A percentile compares a stretch with the other conserved stretches of the same genome.
These are phyloP conservation scores for Cacatua alba DNA, from an alignment of 2,113 vertebrate genomes.

Conservation along the genomic window DNA sequence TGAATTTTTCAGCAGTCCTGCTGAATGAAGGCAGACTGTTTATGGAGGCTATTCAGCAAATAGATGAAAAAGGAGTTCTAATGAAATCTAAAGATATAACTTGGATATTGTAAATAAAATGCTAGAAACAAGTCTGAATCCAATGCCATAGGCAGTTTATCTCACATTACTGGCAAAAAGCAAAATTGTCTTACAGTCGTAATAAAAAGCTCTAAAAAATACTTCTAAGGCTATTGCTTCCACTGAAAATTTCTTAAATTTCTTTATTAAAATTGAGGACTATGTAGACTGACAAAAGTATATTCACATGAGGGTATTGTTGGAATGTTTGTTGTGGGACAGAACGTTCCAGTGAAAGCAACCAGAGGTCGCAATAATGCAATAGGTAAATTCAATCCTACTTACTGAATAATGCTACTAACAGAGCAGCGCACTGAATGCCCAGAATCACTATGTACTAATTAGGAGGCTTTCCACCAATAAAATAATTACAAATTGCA, in stretches of 20 bases:
- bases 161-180: not conserved
- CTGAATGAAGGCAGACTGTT: not conserved
- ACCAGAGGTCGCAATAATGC: not conserved
- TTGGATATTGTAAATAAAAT: not conserved
- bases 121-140: not conserved
- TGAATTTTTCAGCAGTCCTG: not conserved
- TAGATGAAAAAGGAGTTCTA: not conserved
- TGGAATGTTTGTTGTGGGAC: not conserved
- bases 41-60: not conserved
- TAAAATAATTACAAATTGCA: conserved; percentile 5
- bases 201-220: not conserved
- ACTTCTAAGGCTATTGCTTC: not conserved
- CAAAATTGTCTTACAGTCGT: not conserved
- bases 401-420: not conserved
- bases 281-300: not conserved
- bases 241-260: not conserved
- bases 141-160: not conserved
- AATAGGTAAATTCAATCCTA: not conserved
- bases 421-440: not conserved
- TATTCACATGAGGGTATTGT: not conserved
- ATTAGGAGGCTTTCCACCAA: not conserved
- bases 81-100: not conserved
- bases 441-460: not conserved
- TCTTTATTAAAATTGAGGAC: not conserved
- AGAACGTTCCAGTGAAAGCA: not conserved